Conservation (phyloP, 53 echinoderm and acorn worm species). For the Echinometra lucunter region DNA sequence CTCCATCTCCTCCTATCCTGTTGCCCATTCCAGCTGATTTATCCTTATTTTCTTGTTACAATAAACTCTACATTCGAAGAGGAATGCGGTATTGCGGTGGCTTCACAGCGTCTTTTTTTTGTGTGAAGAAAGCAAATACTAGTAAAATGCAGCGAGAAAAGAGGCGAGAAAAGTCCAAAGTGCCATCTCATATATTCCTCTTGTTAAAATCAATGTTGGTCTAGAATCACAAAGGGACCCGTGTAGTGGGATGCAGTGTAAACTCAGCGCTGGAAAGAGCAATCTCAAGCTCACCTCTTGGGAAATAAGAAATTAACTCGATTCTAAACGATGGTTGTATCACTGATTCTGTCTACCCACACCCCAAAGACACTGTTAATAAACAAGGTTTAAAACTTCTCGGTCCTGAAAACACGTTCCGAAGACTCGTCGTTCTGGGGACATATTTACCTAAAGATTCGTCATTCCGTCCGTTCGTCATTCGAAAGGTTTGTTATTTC, state of each 20-base stretch:
- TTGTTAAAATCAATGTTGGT: constrained; percentile 44
- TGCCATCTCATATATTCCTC: not conserved
- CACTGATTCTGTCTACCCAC: not conserved
- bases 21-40: not conserved
- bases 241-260: not conserved
- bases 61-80: not conserved
- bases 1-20: not conserved
- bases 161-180: not conserved
- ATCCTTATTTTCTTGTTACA: not conserved
- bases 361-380: constrained; percentile 1
- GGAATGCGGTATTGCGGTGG: not conserved
- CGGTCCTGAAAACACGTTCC: too few species aligned
- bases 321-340: constrained; percentile 14
- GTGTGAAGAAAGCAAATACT: constrained; percentile 52
- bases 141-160: constrained; percentile 23
- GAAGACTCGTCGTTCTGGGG: not conserved
- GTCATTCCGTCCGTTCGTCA: not conserved
- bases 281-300: not conserved
- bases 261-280: not conserved
- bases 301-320: constrained; percentile 32
- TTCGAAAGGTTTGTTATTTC: too few species aligned
- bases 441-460: not conserved
- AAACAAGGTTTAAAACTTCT: not conserved
- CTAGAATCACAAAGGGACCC: constrained; percentile 16
- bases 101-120: not conserved